Evolutionary conservation across 2,888 invertebrate genomes (phyloP).

Genomic region (Hypolimnas misippus): DNA sequence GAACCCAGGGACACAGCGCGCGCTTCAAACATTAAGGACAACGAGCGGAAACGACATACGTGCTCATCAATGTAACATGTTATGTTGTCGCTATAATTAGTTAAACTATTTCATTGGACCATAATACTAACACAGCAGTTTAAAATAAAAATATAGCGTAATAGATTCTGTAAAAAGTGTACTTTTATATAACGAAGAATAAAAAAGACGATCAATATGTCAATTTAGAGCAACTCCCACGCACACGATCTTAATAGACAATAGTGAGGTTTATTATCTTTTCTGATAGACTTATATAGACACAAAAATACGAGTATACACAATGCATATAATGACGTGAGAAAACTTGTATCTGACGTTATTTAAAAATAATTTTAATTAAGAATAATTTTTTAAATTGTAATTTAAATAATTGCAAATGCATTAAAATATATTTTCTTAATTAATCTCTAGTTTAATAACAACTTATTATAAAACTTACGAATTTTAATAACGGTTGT

Average conservation of each 20-base stretch:
- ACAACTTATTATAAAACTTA: slow-evolving; percentile 55
- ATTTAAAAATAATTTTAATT: not conserved
- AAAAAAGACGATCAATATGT: slow-evolving; percentile 2
- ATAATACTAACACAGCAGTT: not conserved
- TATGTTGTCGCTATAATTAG: slow-evolving; percentile 45
- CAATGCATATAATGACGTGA: slow-evolving; percentile 25
- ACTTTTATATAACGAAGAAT: not conserved
- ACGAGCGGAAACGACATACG: slow-evolving; percentile 62
- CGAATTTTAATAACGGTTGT: slow-evolving; percentile 70
- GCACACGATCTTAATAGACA: slow-evolving; percentile 31
- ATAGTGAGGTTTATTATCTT: slow-evolving; percentile 14
- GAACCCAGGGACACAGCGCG: slow-evolving; percentile 64
- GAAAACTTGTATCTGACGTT: slow-evolving; percentile 24
- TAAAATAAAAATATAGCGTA: not conserved
- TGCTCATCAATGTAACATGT: slow-evolving; percentile 52
- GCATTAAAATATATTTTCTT: too few species aligned
- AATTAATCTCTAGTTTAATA: too few species aligned
- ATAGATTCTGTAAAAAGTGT: not conserved
- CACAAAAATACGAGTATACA: slow-evolving; percentile 23
- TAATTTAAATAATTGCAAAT: too few species aligned
- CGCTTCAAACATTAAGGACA: slow-evolving; percentile 70
- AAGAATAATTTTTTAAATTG: too few species aligned
- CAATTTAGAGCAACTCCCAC: slow-evolving; percentile 23
- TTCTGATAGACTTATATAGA: not conserved
- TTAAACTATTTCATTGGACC: slow-evolving; percentile 25